Conservation (phyloP, 1,140 invertebrate species). For the Radopholus similis region DNA sequence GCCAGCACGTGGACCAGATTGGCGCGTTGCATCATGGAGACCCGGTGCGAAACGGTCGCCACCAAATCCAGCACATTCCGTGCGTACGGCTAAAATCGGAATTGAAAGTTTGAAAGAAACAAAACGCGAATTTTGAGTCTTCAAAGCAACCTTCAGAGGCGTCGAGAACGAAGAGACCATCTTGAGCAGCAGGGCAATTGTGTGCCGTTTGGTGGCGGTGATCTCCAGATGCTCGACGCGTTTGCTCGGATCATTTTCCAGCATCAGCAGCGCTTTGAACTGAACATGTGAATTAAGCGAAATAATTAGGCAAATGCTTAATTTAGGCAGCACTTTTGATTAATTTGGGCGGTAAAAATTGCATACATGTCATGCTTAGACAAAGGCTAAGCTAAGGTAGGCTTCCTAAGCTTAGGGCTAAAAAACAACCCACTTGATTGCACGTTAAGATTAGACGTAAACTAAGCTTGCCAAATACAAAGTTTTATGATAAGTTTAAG, state of each 20-base stretch:
- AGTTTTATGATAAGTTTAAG: no score
- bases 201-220: constrained; percentile 37
- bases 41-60: constrained; percentile 17
- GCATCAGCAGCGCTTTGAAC: constrained; percentile 18
- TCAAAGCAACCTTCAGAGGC: constrained; percentile 28
- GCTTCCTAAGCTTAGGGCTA: no score
- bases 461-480: no score
- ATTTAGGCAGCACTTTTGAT: no score
- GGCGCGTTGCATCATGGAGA: constrained; percentile 48
- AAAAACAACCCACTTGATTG: no score
- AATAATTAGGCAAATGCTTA: no score
- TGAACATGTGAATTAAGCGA: constrained; percentile 15
- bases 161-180: constrained; percentile 24
- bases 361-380: no score
- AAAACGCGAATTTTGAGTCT: constrained; percentile 2
- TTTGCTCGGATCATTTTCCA: constrained; percentile 23
- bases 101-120: no score
- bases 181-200: constrained; percentile 38
- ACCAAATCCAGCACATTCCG: constrained; percentile 37
- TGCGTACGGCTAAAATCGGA: constrained; percentile 29
- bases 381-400: no score
- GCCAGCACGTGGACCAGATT: constrained; percentile 49
- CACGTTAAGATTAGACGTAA: no score
- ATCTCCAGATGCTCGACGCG: constrained; percentile 34
- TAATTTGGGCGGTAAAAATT: no score